Conservation (phyloP, 2,888 invertebrate species). For the Drosophila robusta region DNA sequence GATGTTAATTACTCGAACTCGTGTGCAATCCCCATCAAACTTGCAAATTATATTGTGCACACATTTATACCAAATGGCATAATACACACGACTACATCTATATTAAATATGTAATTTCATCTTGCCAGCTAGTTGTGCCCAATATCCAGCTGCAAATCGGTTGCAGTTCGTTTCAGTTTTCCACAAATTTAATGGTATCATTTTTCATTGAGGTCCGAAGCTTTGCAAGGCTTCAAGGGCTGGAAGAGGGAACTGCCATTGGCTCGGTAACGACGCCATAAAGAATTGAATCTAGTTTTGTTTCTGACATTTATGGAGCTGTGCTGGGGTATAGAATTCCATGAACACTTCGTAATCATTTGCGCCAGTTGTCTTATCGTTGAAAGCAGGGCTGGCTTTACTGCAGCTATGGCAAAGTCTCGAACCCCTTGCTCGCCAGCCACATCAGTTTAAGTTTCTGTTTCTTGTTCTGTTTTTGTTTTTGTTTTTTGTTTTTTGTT, state of each 20-base stretch:
- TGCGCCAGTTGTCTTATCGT: constrained; percentile 73
- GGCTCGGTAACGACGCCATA: constrained; percentile 59
- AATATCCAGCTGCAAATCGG: constrained; percentile 14
- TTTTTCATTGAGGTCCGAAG: constrained; percentile 61
- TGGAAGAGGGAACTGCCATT: constrained; percentile 28
- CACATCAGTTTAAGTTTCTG: constrained; percentile 22
- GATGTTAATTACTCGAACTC: constrained; percentile 73
- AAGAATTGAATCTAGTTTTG: constrained; percentile 73
- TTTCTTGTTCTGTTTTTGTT: constrained; percentile 12
- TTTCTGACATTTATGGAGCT: constrained; percentile 70
- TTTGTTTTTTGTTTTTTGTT: constrained; percentile 16
- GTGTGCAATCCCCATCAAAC: constrained; percentile 38
- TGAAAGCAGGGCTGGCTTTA: constrained; percentile 54
- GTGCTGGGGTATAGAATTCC: constrained; percentile 37
- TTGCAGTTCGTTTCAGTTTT: constrained; percentile 17
- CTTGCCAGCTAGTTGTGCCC: constrained; percentile 6
- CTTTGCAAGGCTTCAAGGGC: constrained; percentile 23
- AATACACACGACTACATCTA: neutral
- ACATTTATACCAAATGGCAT: constrained; percentile 11
- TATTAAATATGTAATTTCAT: constrained; percentile 20
- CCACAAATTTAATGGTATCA: constrained; percentile 54
- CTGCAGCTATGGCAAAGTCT: constrained; percentile 7
- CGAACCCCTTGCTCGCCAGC: neutral
- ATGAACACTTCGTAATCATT: constrained; percentile 75
- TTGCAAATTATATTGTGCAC: constrained; percentile 32